Conservation (phyloP, 2,797 vertebrate species). For the Gadopsis marmoratus region DNA sequence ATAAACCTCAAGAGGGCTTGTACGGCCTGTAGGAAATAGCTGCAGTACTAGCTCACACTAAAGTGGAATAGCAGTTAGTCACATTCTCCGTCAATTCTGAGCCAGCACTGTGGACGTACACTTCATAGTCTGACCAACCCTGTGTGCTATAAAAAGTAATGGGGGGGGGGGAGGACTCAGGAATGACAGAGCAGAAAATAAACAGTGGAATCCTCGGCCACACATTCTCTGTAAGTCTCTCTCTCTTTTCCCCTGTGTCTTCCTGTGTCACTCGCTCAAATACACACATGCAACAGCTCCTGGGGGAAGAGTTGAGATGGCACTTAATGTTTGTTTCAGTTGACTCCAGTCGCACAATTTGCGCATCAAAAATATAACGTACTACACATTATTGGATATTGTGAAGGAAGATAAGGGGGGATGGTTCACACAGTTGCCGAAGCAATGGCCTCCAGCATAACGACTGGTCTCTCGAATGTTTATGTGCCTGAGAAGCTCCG, state of each 20-base stretch:
- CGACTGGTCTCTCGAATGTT: slow-evolving; percentile 73
- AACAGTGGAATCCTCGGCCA: slow-evolving; percentile 62
- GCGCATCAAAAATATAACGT: neutral
- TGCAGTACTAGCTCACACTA: slow-evolving; percentile 33
- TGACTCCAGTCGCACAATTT: slow-evolving; percentile 2
- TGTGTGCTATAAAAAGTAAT: slow-evolving; percentile 75
- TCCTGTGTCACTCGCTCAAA: slow-evolving; percentile 37
- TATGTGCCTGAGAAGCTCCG: slow-evolving; percentile 69
- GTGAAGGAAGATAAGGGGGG: neutral
- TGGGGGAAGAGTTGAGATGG: slow-evolving; percentile 46
- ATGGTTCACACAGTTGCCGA: slow-evolving; percentile 22
- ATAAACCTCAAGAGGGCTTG: slow-evolving; percentile 49
- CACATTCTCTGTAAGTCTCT: slow-evolving; percentile 49
- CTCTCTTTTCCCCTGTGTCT: slow-evolving; percentile 31
- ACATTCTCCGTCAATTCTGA: slow-evolving; percentile 51
- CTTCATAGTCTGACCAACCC: slow-evolving; percentile 52
- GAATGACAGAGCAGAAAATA: slow-evolving; percentile 77
- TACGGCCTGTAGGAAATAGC: slow-evolving; percentile 44
- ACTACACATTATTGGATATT: slow-evolving; percentile 22
- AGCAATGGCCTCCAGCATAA: slow-evolving; percentile 57
- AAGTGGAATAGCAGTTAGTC: slow-evolving; percentile 46
- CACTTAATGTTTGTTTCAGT: slow-evolving; percentile 40
- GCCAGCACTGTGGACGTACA: slow-evolving; percentile 45
- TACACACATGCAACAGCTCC: slow-evolving; percentile 10
- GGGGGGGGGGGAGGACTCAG: slow-evolving; percentile 52